These are phyloP conservation scores for Gallinago solitaria DNA, from an alignment of 2,797 vertebrate genomes.

Conservation along the genomic window DNA sequence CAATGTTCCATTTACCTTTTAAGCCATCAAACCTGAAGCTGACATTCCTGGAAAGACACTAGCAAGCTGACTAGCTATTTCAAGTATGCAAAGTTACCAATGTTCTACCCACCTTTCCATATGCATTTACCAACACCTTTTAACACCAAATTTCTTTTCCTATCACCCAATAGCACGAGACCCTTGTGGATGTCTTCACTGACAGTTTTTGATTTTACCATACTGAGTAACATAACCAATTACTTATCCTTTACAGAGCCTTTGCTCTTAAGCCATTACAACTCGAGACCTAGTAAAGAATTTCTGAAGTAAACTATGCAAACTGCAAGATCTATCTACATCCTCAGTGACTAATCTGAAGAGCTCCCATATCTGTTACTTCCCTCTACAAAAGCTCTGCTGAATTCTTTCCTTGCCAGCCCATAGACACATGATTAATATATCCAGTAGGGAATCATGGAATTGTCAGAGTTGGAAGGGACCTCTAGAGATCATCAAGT, in stretches of 20 bases:
- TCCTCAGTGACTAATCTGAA: neutral
- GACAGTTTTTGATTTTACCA: neutral
- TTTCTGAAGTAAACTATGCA: neutral
- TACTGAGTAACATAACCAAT: neutral
- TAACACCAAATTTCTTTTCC: neutral
- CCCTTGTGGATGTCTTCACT: accelerated
- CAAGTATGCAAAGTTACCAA: neutral
- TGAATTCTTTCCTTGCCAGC: neutral
- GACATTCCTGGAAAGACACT: neutral
- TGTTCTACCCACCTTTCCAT: neutral
- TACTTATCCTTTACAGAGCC: neutral
- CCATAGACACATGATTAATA: neutral
- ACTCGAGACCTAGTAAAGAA: neutral
- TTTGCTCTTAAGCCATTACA: neutral
- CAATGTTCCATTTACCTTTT: neutral
- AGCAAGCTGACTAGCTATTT: neutral
- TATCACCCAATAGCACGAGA: neutral
- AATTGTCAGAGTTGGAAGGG: too few species aligned
- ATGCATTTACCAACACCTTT: neutral
- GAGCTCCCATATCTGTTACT: neutral
- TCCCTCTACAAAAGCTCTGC: neutral
- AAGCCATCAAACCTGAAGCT: neutral
- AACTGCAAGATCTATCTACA: neutral
- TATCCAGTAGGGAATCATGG: neutral
- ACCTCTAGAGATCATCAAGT: too few species aligned